Evolutionary conservation across 2,797 vertebrate genomes (phyloP), one percentile per base, ranked within the genome.

Genomic region (Ambastaia sidthimunki): DNA sequence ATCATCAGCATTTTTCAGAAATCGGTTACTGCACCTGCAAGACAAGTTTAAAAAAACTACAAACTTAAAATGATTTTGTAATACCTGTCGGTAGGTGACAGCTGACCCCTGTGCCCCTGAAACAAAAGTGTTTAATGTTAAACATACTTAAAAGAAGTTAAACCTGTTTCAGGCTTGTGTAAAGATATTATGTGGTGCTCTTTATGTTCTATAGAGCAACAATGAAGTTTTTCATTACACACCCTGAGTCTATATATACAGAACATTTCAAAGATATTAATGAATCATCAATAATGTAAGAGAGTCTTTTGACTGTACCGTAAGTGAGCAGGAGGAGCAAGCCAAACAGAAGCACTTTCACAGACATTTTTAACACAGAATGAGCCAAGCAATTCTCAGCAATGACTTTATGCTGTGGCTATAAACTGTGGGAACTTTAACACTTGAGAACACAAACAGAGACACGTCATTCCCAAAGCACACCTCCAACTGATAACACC

Each of bases 1-100:
- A 37, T 31, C 31, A 31, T 2, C 31, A 31, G 31, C 31, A 4
- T 31, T 31, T 31, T 4, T 31, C 31, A 31, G 31, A 31, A 31
- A 31, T 31, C 4, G 4, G 34, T 37, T 37, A 37, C 7, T 37
- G 34, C 34, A 37, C 4, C 3, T 37, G 4, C 7, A 37, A 37
- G 34, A 37, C 34, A 37, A 37, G 6, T 37, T 28, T 2, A 37
- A 37, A 37, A 5, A 37, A 37, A 37, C 34, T 37, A 37, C 34
- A 37, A 5, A 7, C 7, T 37, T 11, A 4, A 31, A 31, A 52
- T 3, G 0, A 34, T 15, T 28, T 11, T 28, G 13, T 47, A 9
- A 50, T 70, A 78, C 76, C 57, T 54, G 71, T 54, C 76, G 57
- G 19, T 10, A 7, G 41, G 31, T 71, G 44, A 19, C 76, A 3